Percentiles rank a stretch among this genome's conserved stretches.
phyloP scores from a whole-genome alignment of 2,888 invertebrate genomes.

The Cephalotes varians region DNA sequence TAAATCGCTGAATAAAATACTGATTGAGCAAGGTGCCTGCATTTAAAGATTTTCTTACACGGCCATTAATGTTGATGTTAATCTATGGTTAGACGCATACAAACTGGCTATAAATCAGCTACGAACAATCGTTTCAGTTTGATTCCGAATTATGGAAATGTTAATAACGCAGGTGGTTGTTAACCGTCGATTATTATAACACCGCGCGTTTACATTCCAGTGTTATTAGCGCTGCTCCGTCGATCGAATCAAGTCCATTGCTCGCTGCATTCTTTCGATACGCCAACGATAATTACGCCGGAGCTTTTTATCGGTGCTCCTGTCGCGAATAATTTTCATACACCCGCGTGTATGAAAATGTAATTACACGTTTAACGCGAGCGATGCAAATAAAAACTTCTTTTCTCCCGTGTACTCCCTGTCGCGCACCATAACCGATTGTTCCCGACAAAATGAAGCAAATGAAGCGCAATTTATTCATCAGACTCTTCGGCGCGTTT shows the following conservation, averaged over 20 bases:
- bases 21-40: constrained; percentile 45
- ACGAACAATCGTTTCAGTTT: constrained; percentile 61
- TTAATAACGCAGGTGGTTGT: constrained; percentile 58
- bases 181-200: constrained; percentile 62
- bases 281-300: constrained; percentile 57
- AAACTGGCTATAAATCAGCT: constrained; percentile 30
- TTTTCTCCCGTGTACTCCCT: background rate
- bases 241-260: constrained; percentile 57
- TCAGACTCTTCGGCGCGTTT: background rate
- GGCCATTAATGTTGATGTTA: constrained; percentile 44
- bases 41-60: constrained; percentile 46
- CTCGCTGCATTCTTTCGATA: constrained; percentile 63
- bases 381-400: background rate
- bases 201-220: constrained; percentile 64
- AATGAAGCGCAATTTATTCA: constrained; percentile 28
- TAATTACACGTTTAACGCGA: constrained; percentile 39
- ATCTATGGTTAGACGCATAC: background rate
- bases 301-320: background rate
- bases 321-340: constrained; percentile 37
- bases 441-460: constrained; percentile 22
- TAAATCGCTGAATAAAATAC: constrained; percentile 53
- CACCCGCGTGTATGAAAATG: constrained; percentile 30
- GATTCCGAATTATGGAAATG: constrained; percentile 67
- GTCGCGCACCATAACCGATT: background rate
- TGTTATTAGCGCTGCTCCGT: constrained; percentile 36